Evolutionary conservation across 2,797 vertebrate genomes (phyloP), one percentile per base, ranked within the genome.

Genomic region (Oreortyx pictus): DNA sequence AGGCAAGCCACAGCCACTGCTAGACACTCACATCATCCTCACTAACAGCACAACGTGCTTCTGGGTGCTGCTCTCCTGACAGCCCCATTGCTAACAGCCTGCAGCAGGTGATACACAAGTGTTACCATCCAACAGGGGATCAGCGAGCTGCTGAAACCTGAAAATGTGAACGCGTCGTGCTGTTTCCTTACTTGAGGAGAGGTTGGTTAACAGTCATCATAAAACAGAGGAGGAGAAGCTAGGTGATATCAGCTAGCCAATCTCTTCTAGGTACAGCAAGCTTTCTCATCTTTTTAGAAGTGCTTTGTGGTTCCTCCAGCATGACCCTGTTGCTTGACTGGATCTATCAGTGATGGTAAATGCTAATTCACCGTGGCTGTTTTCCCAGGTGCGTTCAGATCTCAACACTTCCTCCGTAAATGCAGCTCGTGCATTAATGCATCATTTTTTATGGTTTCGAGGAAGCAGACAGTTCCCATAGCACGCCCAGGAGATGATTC

Each of bases 291-390:
- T 49, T 86, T 77, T 83, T 23, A 79, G 79, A 15, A 80, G 65
- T 6, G 37, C 66, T 86, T 54, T 82, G 47, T 52, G 64, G 60
- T 35, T 92, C 44, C 61, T 88, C 49, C 71, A 84, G 37, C 76
- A 94, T 18, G 60, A 82, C 59, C 33, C 76, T 61, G 29, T 33
- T 93, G 65, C 89, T 94, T 88, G 93, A 82, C 67, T 65, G 35
- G 49, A 79, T 93, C 76, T 77, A 11, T 81, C 64, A 81, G 47
- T 86, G 90, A 89, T 1, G 67, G 82, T 71, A 95, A 95, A 94
- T 74, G 65, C 15, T 91, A 94, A 95, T 86, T 94, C 82, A 86
- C 25, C 47, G 70, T 0, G 52, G 57, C 5, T 93, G 56, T 74
- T 95, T 88, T 86, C 87, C 71, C 87, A 92, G 67, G 70, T 92